Evolutionary conservation across 1,140 invertebrate genomes (phyloP).

Genomic region (Halictus rubicundus): DNA sequence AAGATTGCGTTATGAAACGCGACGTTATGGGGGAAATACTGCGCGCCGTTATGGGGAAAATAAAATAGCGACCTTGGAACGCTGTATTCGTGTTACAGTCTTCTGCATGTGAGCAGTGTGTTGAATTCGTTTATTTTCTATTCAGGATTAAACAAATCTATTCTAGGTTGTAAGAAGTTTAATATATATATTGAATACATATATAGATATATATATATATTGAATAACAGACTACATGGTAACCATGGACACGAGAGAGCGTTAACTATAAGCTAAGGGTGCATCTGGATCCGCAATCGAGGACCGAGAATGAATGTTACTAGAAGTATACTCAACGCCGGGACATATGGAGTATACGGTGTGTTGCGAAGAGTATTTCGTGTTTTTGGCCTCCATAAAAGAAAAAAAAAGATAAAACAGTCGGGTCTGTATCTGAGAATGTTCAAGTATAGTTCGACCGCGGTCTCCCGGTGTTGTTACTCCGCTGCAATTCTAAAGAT

Average conservation of each 20-base stretch:
- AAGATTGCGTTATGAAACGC: no score
- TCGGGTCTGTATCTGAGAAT: slow-evolving; percentile 4
- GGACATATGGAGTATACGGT: no score
- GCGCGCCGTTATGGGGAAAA: no score
- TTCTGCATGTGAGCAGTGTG: slow-evolving; percentile 52
- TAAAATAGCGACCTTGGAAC: not conserved
- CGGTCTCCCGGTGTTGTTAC: slow-evolving; percentile 39
- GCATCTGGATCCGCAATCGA: not conserved
- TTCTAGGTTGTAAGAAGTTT: slow-evolving; percentile 70
- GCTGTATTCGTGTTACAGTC: slow-evolving; percentile 27
- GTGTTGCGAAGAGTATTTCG: slow-evolving; percentile 28
- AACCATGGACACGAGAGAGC: slow-evolving; percentile 29
- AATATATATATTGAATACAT: slow-evolving; percentile 62
- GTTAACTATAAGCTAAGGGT: slow-evolving; percentile 15
- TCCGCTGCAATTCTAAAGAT: slow-evolving; percentile 58
- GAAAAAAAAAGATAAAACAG: no score
- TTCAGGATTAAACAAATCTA: slow-evolving; percentile 58
- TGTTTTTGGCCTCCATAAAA: slow-evolving; percentile 42
- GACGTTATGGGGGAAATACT: no score
- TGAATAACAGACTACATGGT: slow-evolving; percentile 55
- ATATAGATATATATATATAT: slow-evolving; percentile 11
- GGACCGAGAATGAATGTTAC: slow-evolving; percentile 22
- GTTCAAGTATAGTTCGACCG: slow-evolving; percentile 42
- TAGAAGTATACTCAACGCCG: not conserved
- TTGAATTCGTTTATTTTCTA: slow-evolving; percentile 61